These are phyloP conservation scores for Geococcyx californianus DNA, from an alignment of 2,113 vertebrate species.

Conservation along the genomic window DNA sequence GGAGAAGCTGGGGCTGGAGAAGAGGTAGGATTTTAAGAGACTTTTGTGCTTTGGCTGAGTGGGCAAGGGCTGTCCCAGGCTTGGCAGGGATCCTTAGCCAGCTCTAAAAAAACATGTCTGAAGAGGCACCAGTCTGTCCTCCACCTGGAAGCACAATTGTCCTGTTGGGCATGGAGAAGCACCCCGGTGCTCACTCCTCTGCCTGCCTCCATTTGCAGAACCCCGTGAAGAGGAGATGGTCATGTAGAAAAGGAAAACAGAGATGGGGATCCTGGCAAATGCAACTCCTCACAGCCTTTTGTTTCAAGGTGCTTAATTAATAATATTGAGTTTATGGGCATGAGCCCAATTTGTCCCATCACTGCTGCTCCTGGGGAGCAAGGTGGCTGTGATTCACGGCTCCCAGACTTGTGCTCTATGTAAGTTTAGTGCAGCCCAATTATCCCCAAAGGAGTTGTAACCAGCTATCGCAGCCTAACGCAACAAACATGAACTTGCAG, in stretches of 20 bases:
- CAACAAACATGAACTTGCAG: fast-evolving
- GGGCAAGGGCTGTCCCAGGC: background rate
- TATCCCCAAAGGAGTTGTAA: background rate
- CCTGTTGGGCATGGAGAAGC: fast-evolving
- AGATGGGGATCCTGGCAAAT: background rate
- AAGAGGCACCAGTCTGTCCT: background rate
- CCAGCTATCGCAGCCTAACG: background rate
- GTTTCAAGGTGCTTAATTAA: background rate
- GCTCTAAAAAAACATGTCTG: background rate
- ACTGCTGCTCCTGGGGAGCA: background rate
- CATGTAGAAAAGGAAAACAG: background rate
- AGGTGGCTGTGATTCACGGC: background rate
- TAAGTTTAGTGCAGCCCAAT: background rate
- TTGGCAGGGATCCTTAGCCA: background rate
- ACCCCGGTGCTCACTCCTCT: fast-evolving
- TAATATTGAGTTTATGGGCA: fast-evolving
- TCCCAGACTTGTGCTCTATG: background rate
- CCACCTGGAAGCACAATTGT: background rate
- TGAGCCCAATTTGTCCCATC: background rate
- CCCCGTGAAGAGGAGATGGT: fast-evolving
- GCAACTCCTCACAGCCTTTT: background rate
- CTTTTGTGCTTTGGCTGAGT: background rate
- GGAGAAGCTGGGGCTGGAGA: background rate
- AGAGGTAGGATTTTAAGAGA: background rate
- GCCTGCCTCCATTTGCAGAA: background rate